These are phyloP conservation scores for Agapetus fuscipes DNA, from an alignment of 2,888 invertebrate genomes.

Conservation along the genomic window DNA sequence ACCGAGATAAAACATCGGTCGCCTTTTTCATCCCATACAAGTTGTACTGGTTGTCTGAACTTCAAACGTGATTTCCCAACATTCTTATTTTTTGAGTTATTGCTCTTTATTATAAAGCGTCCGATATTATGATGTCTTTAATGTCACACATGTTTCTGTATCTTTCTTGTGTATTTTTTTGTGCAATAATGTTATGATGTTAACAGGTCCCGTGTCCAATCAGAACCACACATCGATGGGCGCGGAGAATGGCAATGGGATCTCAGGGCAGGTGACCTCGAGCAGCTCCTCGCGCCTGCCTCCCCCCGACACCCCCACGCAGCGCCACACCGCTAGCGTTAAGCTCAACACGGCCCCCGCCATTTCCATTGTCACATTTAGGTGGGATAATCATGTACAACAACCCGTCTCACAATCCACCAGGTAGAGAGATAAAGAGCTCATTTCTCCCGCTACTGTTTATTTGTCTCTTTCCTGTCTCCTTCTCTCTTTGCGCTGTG, in stretches of 20 bases:
- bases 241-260: neutral
- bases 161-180: too few relatives aligned
- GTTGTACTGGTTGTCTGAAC: too few relatives aligned
- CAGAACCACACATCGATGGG: neutral
- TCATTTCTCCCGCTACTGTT: conserved; percentile 27
- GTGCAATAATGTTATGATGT: too few relatives aligned
- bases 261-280: neutral
- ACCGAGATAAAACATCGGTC: too few relatives aligned
- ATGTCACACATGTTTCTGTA: too few relatives aligned
- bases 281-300: too few relatives aligned
- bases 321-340: conserved; percentile 40
- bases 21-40: too few relatives aligned
- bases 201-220: neutral
- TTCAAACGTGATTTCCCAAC: too few relatives aligned
- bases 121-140: too few relatives aligned
- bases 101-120: too few relatives aligned
- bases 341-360: conserved; percentile 55
- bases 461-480: conserved; percentile 23
- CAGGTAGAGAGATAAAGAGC: conserved; percentile 59
- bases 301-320: conserved; percentile 26
- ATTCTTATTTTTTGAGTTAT: too few relatives aligned
- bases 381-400: conserved; percentile 63
- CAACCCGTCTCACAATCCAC: conserved; percentile 42
- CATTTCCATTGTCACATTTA: conserved; percentile 86
- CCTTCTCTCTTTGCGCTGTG: conserved; percentile 26